Evolutionary conservation across 2,113 vertebrate species (phyloP), one percentile per base, ranked within the genome.

Genomic region (Cinclus mexicanus): DNA sequence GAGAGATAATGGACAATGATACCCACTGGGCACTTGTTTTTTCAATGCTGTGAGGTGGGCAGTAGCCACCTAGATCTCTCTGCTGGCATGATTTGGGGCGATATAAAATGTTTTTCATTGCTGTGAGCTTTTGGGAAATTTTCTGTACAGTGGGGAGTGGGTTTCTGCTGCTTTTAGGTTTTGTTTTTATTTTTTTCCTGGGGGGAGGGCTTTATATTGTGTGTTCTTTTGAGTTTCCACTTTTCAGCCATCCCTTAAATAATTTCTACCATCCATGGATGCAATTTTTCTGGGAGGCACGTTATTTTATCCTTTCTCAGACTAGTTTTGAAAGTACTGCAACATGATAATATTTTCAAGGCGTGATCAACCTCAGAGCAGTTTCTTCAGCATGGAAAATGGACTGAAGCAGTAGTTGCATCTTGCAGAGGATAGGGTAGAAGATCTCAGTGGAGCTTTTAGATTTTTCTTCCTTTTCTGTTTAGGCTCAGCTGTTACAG

Each of bases 1-100:
- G 95, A 90, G 96, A 98, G 98, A 98, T 98, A 98, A 98, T 96
- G 95, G 96, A 96, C 97, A 97, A 97, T 70, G 96, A 97, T 97
- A 98, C 96, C 96, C 92, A 69, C 80, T 78, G 96, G 94, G 93
- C 82, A 57, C 75, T 92, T 85, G 86, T 31, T 83, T 96, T 94
- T 81, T 52, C 91, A 92, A 61, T 77, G 75, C 74, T 87, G 49
- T 55, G 92, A 86, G 92, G 95, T 97, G 97, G 97, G 97, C 94
- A 95, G 78, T 85, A 94, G 96, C 94, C 96, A 97, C 35, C 71
- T 95, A 96, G 96, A 96, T 95, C 86, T 94, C 92, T 97, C 96
- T 96, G 50, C 94, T 98, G 97, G 97, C 97, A 95, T 78, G 80
- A 93, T 84, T 96, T 84, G 92, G 82, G 84, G 83, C 92, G 94